Percentiles rank a stretch among this genome's conserved stretches.
Evolutionary conservation across 1,140 invertebrate species (phyloP).

Genomic region (Pseudomyrmex gracilis): DNA sequence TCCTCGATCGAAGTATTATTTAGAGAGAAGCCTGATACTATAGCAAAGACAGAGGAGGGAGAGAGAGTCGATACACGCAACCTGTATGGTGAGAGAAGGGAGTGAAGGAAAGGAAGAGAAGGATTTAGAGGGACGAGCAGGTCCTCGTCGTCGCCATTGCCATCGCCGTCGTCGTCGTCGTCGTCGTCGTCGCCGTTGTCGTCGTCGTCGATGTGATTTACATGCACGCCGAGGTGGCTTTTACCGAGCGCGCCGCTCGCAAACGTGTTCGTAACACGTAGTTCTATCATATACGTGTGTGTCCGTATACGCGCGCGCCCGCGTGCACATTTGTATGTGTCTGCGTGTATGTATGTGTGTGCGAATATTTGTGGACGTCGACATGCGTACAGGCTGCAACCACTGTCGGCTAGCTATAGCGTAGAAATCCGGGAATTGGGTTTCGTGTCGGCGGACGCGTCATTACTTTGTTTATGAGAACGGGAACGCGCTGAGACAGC

Average conservation of each 20-base stretch:
- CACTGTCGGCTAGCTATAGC: slow-evolving; percentile 46
- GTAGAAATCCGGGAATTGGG: slow-evolving; percentile 74
- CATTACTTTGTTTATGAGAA: slow-evolving; percentile 81
- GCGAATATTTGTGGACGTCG: neutral
- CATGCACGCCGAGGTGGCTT: slow-evolving; percentile 69
- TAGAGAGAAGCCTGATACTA: slow-evolving; percentile 53
- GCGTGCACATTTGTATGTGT: neutral
- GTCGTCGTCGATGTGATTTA: slow-evolving; percentile 69
- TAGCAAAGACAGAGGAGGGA: slow-evolving; percentile 14
- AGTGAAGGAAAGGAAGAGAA: neutral
- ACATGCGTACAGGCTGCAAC: slow-evolving; percentile 14
- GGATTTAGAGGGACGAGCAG: slow-evolving; percentile 46
- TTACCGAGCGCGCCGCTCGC: slow-evolving; percentile 52
- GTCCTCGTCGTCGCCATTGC: neutral
- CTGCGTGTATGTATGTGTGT: neutral
- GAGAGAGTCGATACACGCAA: no score
- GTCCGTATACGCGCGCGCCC: neutral
- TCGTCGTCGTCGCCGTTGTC: slow-evolving; percentile 55
- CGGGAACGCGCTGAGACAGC: slow-evolving; percentile 77
- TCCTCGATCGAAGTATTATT: slow-evolving; percentile 62
- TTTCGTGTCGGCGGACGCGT: slow-evolving; percentile 70
- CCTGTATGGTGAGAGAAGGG: no score
- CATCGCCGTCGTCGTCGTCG: slow-evolving; percentile 15
- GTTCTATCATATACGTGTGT: neutral
- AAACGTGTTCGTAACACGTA: slow-evolving; percentile 16